Evolutionary conservation across 2,888 invertebrate genomes (phyloP).

Genomic region (Malthinus seriepunctatus): DNA sequence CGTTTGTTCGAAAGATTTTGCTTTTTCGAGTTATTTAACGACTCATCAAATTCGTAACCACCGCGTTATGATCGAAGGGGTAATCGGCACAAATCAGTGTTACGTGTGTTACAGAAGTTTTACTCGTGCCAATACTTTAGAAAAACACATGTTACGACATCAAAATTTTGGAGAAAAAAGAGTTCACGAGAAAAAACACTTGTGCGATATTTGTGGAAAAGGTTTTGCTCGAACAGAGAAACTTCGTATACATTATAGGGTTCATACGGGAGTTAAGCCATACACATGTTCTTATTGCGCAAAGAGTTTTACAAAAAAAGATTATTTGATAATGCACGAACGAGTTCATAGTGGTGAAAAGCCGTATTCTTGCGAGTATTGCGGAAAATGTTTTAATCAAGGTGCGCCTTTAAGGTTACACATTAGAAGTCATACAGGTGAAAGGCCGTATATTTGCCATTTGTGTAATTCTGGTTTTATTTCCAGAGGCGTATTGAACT

Average conservation of each 20-base stretch:
- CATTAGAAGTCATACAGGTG: slow-evolving; percentile 64
- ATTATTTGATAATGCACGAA: slow-evolving; percentile 62
- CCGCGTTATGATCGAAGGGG: slow-evolving; percentile 51
- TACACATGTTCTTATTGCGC: slow-evolving; percentile 40
- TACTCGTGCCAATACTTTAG: slow-evolving; percentile 46
- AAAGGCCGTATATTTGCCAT: slow-evolving; percentile 61
- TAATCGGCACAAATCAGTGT: slow-evolving; percentile 53
- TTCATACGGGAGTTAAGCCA: slow-evolving; percentile 44
- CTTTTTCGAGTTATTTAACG: slow-evolving; percentile 51
- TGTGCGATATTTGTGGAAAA: slow-evolving; percentile 50
- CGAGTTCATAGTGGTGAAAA: slow-evolving; percentile 66
- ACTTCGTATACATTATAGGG: slow-evolving; percentile 42
- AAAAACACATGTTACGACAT: slow-evolving; percentile 51
- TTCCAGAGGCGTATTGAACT: slow-evolving; percentile 62
- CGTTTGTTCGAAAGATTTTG: slow-evolving; percentile 58
- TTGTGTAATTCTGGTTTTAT: slow-evolving; percentile 63
- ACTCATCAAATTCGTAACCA: slow-evolving; percentile 46
- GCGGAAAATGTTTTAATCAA: slow-evolving; percentile 66
- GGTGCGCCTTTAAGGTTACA: slow-evolving; percentile 64
- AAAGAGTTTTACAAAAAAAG: slow-evolving; percentile 47
- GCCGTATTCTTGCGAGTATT: slow-evolving; percentile 63
- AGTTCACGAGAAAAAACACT: slow-evolving; percentile 43
- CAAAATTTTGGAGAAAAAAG: slow-evolving; percentile 28
- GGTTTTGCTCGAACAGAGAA: slow-evolving; percentile 46
- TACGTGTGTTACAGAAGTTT: slow-evolving; percentile 44